A percentile compares a stretch with the other conserved stretches of the same genome.
Conservation (phyloP, 35 echinoderm and acorn worm genomes). For the Antedon bifida region DNA sequence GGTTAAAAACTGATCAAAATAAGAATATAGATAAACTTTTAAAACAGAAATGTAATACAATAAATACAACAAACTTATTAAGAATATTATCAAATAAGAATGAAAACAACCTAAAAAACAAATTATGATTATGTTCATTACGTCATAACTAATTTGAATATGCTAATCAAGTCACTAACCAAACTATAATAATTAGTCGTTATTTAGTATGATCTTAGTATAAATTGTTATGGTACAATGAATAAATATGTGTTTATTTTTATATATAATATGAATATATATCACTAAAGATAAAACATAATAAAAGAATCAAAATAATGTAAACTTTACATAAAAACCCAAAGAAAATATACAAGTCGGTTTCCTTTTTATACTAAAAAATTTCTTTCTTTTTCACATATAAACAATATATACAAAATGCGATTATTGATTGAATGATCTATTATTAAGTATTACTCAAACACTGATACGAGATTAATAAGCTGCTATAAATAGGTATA, state of each 20-base stretch:
- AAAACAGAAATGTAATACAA: not conserved
- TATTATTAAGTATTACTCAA: too few species aligned
- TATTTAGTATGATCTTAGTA: too few species aligned
- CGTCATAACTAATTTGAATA: not conserved
- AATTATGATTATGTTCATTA: not conserved
- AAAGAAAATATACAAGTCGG: not conserved
- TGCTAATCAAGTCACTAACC: not conserved
- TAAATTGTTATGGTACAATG: not conserved
- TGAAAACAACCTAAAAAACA: not conserved
- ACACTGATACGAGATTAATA: too few species aligned
- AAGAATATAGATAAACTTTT: not conserved
- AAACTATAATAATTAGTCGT: not conserved
- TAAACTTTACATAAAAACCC: not conserved
- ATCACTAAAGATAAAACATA: not conserved
- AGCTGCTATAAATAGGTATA: too few species aligned
- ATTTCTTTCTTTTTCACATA: not conserved
- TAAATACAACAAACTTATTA: not conserved
- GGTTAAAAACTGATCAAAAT: not conserved
- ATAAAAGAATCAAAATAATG: not conserved
- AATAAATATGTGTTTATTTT: not conserved
- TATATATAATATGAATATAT: not conserved
- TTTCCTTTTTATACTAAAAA: not conserved
- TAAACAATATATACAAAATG: not conserved
- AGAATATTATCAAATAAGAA: not conserved
- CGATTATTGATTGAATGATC: not conserved